Evolutionary conservation across 2,888 invertebrate genomes (phyloP).

Genomic region (Lasioglossum malachurum): DNA sequence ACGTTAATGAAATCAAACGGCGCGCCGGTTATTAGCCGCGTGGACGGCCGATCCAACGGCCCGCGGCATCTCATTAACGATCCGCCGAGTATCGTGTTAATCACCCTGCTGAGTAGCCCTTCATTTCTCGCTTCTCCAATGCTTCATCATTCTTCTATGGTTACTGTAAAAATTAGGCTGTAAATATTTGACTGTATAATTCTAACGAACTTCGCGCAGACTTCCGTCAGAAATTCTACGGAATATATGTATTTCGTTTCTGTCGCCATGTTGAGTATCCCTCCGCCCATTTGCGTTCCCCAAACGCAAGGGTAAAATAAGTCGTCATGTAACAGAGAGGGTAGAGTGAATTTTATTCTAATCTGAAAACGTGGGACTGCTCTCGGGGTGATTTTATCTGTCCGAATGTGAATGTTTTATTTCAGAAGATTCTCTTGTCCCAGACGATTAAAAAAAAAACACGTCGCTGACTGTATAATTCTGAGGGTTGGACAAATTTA

Average conservation of each 20-base stretch:
- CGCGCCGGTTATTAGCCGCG: constrained; percentile 46
- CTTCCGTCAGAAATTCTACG: background rate
- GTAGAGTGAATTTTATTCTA: constrained; percentile 18
- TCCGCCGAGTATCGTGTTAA: background rate
- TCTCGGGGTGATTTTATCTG: constrained; percentile 13
- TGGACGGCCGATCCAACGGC: constrained; percentile 17
- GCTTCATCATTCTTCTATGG: background rate
- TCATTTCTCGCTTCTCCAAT: background rate
- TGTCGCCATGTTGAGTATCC: background rate
- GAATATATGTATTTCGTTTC: background rate
- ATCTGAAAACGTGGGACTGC: constrained; percentile 8
- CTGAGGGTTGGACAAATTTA: background rate
- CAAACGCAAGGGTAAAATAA: constrained; percentile 11
- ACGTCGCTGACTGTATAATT: background rate
- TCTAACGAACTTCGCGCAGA: background rate
- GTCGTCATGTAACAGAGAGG: constrained; percentile 13
- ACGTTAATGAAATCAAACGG: constrained; percentile 61
- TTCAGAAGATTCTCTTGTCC: background rate
- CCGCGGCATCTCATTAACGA: constrained; percentile 15
- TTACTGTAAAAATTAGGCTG: background rate
- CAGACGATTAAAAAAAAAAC: background rate
- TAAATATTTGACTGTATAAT: background rate
- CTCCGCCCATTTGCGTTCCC: background rate
- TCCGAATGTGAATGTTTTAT: constrained; percentile 6
- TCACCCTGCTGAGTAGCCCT: background rate